Evolutionary conservation across 2,113 vertebrate species (phyloP).

Genomic region (Calypte anna): DNA sequence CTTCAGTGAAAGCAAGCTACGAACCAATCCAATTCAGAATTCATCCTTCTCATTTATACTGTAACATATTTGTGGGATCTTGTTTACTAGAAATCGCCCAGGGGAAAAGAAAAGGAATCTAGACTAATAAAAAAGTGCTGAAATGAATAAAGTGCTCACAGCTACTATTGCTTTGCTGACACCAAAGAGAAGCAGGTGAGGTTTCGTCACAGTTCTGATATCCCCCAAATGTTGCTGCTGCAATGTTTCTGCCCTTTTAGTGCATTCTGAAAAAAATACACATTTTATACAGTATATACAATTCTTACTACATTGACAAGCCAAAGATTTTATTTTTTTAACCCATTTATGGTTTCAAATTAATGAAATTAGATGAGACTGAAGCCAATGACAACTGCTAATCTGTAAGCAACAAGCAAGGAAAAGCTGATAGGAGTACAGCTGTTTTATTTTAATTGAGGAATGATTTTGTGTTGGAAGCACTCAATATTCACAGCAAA

Average conservation of each 20-base stretch:
- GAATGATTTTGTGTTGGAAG: constrained; percentile 83
- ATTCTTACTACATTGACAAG: constrained; percentile 47
- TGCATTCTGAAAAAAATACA: background rate
- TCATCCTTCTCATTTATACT: background rate
- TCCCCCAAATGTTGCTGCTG: background rate
- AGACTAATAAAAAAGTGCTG: background rate
- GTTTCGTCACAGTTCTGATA: background rate
- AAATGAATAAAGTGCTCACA: background rate
- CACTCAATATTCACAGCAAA: constrained; percentile 84
- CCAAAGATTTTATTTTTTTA: constrained; percentile 69
- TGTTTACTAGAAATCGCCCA: background rate
- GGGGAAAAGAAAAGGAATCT: background rate
- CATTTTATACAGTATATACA: background rate
- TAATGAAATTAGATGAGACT: constrained; percentile 82
- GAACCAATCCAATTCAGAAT: background rate
- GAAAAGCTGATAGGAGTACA: constrained; percentile 77
- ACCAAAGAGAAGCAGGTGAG: fast-evolving
- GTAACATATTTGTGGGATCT: background rate
- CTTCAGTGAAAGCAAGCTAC: background rate
- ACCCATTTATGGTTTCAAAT: constrained; percentile 84
- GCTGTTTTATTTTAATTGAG: constrained; percentile 83
- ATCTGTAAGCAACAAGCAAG: constrained; percentile 80
- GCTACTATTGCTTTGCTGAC: background rate
- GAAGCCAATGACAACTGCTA: constrained; percentile 82
- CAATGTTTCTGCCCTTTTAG: background rate